A percentile compares a stretch with the other conserved stretches of the same genome.
These are phyloP conservation scores for Branchellion lobata DNA, from an alignment of 2,888 invertebrate species.

Conservation along the genomic window DNA sequence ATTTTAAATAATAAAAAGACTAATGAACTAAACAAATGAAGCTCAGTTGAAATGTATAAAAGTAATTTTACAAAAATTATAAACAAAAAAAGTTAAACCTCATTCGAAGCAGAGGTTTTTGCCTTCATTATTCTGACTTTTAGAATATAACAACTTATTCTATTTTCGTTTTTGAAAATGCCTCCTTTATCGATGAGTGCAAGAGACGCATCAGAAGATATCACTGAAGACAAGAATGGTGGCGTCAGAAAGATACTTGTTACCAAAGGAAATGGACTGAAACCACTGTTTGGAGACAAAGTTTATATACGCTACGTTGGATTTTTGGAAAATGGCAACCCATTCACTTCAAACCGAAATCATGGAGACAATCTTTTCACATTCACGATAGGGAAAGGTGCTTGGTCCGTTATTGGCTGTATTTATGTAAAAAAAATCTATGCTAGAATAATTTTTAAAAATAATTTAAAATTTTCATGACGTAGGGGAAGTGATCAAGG, in stretches of 20 bases:
- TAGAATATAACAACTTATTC: too few species aligned
- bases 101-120: too few species aligned
- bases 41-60: too few species aligned
- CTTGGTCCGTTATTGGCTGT: neutral
- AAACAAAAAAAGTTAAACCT: too few species aligned
- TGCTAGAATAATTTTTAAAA: too few species aligned
- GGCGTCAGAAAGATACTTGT: constrained; percentile 38
- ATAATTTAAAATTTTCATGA: too few species aligned
- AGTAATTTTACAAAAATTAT: too few species aligned
- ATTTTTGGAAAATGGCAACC: constrained; percentile 37
- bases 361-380: constrained; percentile 1
- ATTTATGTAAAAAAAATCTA: neutral
- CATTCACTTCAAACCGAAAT: constrained; percentile 27
- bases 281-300: constrained; percentile 30
- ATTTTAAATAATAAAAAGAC: too few species aligned
- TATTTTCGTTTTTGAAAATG: too few species aligned
- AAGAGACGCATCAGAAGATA: constrained; percentile 12
- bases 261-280: constrained; percentile 11
- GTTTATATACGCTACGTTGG: constrained; percentile 41
- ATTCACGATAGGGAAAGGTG: constrained; percentile 41
- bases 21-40: too few species aligned
- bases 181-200: constrained; percentile 3
- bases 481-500: constrained; percentile 39
- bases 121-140: too few species aligned
- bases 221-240: constrained; percentile 32